Conservation (phyloP, 2,888 invertebrate species). For the Limenitis camilla region DNA sequence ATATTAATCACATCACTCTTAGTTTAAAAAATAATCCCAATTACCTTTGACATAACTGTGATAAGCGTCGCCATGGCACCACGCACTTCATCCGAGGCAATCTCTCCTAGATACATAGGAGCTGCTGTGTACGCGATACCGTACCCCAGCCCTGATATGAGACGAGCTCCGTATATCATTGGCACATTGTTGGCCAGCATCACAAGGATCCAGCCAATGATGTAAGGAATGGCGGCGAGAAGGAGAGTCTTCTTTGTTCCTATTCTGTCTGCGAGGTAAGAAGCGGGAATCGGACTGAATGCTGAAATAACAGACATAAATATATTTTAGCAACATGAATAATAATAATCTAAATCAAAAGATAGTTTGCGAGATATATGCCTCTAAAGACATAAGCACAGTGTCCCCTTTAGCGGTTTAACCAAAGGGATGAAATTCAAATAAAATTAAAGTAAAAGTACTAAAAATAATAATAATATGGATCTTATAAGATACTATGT, state of each 20-base stretch:
- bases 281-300: conserved; percentile 76
- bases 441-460: no score
- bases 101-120: conserved; percentile 78
- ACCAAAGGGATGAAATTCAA: no score
- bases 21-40: not conserved
- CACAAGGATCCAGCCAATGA: conserved; percentile 78
- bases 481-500: no score
- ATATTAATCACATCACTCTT: not conserved
- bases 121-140: conserved; percentile 76
- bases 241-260: conserved; percentile 79
- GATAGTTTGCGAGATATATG: no score
- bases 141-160: conserved; percentile 78
- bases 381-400: no score
- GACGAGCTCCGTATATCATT: conserved; percentile 73
- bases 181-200: conserved; percentile 74
- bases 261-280: conserved; percentile 76
- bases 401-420: no score
- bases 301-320: conserved; percentile 47
- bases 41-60: conserved; percentile 73
- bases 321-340: no score
- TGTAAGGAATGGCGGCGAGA: conserved; percentile 74
- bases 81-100: conserved; percentile 74
- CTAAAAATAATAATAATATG: no score
- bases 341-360: not conserved
- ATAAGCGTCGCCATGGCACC: conserved; percentile 77